Evolutionary conservation across 2,888 invertebrate species (phyloP).

Genomic region (Lobophora halterata): DNA sequence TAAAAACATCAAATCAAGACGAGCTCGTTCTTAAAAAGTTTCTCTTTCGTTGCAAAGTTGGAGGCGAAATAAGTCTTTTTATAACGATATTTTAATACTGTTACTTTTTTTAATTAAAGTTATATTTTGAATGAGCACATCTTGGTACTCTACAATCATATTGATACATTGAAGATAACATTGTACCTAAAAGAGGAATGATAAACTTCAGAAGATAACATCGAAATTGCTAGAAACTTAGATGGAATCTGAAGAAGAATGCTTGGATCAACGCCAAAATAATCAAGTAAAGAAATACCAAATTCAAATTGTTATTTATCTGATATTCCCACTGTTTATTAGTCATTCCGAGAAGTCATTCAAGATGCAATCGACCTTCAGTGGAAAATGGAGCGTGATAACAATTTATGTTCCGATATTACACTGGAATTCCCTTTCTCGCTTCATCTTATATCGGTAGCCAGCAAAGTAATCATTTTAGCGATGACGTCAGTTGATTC

Average conservation of each 20-base stretch:
- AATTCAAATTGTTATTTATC: conserved; percentile 57
- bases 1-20: conserved; percentile 29
- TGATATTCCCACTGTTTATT: conserved; percentile 53
- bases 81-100: conserved; percentile 19
- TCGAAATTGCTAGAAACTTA: conserved; percentile 44
- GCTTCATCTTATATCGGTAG: conserved; percentile 20
- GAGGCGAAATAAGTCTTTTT: conserved; percentile 24
- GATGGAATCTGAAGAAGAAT: conserved; percentile 42
- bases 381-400: conserved; percentile 44
- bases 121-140: conserved; percentile 6
- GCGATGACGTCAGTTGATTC: conserved; percentile 35
- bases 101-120: conserved; percentile 20
- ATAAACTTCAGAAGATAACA: conserved; percentile 44
- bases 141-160: too few species aligned
- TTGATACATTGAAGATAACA: conserved; percentile 16
- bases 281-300: conserved; percentile 60
- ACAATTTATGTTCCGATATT: conserved; percentile 34
- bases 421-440: conserved; percentile 18
- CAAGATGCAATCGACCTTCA: conserved; percentile 55
- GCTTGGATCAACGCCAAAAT: conserved; percentile 68
- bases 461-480: conserved; percentile 23
- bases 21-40: conserved; percentile 22
- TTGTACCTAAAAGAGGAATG: conserved; percentile 29
- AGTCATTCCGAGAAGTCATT: conserved; percentile 46
- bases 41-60: conserved; percentile 21